Conservation (phyloP, 1,140 invertebrate species). For the Brachionus angularis region DNA sequence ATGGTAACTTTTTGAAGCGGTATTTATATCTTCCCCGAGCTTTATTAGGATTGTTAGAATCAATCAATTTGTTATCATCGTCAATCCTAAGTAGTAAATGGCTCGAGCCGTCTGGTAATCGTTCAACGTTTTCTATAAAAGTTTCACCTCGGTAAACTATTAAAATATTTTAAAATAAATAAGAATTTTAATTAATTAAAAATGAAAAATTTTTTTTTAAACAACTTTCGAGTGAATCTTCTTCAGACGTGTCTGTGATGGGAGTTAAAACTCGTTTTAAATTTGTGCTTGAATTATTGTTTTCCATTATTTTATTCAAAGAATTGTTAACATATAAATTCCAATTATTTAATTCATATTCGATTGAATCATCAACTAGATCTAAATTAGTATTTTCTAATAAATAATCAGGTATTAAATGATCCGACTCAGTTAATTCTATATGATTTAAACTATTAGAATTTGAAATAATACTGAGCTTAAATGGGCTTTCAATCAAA, state of each 20-base stretch:
- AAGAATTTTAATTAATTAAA: too few relatives aligned
- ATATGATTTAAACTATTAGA: not conserved
- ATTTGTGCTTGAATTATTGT: not conserved
- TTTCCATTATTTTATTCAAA: slow-evolving; percentile 34
- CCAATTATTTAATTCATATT: slow-evolving; percentile 40
- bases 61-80: not conserved
- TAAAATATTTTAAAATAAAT: too few relatives aligned
- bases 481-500: slow-evolving; percentile 32
- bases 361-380: too few relatives aligned
- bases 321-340: slow-evolving; percentile 32
- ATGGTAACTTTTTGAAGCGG: slow-evolving; percentile 9
- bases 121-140: slow-evolving; percentile 25
- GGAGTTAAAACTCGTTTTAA: slow-evolving; percentile 1
- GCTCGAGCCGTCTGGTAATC: not conserved
- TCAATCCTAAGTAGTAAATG: slow-evolving; percentile 18
- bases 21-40: slow-evolving; percentile 26
- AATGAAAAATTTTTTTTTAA: too few relatives aligned
- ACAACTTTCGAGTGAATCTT: slow-evolving; percentile 9
- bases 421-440: not conserved
- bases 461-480: slow-evolving; percentile 5
- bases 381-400: slow-evolving; percentile 17
- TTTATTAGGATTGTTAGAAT: slow-evolving; percentile 11
- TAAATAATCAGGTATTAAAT: not conserved
- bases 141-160: slow-evolving; percentile 18
- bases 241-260: slow-evolving; percentile 17